These are phyloP conservation scores for Drosophila dunni DNA, from an alignment of 1,140 invertebrate species.

Conservation along the genomic window DNA sequence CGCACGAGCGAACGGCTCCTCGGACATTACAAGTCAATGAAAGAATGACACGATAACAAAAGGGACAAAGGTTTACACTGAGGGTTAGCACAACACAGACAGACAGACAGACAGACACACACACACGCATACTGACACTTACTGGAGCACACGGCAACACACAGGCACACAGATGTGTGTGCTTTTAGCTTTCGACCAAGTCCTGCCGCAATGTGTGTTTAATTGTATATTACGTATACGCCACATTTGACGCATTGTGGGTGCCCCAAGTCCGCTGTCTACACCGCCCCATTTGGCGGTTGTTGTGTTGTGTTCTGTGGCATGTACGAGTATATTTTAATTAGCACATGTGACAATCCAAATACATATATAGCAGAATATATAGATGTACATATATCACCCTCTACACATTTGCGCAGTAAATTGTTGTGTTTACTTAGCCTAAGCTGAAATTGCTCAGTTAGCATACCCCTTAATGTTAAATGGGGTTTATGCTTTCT, in stretches of 20 bases:
- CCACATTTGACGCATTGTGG: conserved; percentile 74
- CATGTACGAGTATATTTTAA: conserved; percentile 63
- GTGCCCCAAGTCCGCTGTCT: conserved; percentile 13
- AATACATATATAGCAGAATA: neutral
- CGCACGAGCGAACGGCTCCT: conserved; percentile 49
- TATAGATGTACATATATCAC: conserved; percentile 11
- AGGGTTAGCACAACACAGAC: neutral
- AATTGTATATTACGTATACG: conserved; percentile 79
- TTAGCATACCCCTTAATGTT: conserved; percentile 31
- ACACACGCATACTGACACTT: neutral
- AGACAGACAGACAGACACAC: neutral
- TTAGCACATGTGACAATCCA: conserved; percentile 60
- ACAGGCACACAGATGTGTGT: conserved; percentile 9
- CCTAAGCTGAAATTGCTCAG: conserved; percentile 29
- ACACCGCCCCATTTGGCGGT: conserved; percentile 1
- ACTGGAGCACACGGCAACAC: neutral
- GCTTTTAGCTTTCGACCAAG: conserved; percentile 16
- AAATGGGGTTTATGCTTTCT: neutral
- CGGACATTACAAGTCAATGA: conserved; percentile 41
- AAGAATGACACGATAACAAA: conserved; percentile 38
- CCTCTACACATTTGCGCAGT: conserved; percentile 12
- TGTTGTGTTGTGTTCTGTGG: conserved; percentile 41
- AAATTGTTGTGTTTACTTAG: conserved; percentile 40
- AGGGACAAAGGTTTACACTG: conserved; percentile 4
- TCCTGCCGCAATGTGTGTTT: conserved; percentile 53